Percentiles rank a stretch among this genome's conserved stretches.
Evolutionary conservation across 2,888 invertebrate species (phyloP).

Genomic region (Drosophila mimica): DNA sequence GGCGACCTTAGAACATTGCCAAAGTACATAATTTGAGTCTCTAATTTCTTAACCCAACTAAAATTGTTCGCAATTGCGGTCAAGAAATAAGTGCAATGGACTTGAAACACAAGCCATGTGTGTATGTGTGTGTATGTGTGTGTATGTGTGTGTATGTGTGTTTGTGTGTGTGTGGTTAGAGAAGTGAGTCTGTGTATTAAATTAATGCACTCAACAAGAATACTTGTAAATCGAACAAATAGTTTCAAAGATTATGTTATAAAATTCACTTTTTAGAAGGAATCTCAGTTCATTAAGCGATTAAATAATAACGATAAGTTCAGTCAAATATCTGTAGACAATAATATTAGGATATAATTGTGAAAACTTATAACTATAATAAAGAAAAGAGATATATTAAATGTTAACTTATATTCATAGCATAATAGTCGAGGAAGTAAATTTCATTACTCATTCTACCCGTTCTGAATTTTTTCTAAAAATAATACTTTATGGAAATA

Average conservation of each 20-base stretch:
- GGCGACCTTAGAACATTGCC: conserved; percentile 19
- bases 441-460: background rate
- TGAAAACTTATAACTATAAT: background rate
- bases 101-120: background rate
- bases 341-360: background rate
- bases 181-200: background rate
- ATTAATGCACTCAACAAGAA: background rate
- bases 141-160: background rate
- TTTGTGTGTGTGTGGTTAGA: background rate
- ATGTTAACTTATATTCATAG: background rate
- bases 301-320: background rate
- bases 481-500: background rate
- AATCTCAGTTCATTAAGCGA: background rate
- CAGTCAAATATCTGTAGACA: background rate
- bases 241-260: background rate
- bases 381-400: background rate
- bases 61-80: conserved; percentile 39
- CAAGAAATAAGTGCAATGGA: conserved; percentile 23
- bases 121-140: background rate
- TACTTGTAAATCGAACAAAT: background rate
- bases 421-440: background rate
- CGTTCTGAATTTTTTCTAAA: background rate
- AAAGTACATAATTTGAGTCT: conserved; percentile 12
- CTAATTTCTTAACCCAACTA: conserved; percentile 42
- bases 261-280: background rate